Evolutionary conservation across 2,888 invertebrate species (phyloP), one percentile per base, ranked within the genome.

Genomic region (Dichetophora obliterata): DNA sequence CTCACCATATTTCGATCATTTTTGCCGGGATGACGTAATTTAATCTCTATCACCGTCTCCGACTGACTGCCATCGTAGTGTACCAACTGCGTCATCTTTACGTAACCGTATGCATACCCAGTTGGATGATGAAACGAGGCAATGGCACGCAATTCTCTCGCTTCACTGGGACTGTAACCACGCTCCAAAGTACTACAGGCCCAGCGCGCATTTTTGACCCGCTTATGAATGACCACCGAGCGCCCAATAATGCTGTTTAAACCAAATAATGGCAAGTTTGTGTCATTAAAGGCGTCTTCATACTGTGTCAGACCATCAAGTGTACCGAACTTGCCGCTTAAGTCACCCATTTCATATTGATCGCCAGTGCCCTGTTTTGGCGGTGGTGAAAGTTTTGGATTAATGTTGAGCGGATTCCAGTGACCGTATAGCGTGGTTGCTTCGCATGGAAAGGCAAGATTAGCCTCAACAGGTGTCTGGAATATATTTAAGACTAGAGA

Each of bases 91-190:
- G 94, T 94, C 94, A 98, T 93, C 88, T 95, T 92, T 73, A 98
- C 91, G 86, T 95, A 96, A 4, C 98, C 98, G 88, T 92, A 93
- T 0, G 96, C 95, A 88, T 93, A 95, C 0, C 97, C 88, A 0
- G 96, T 96, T 6, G 89, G 89, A 91, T 97, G 95, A 90, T 97
- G 96, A 89, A 98, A 98, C 0, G 96, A 96, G 1, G 96, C 97
- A 78, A 96, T 95, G 3, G 93, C 97, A 76, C 95, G 91, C 66
- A 96, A 90, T 90, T 97, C 96, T 50, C 95, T 91, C 0, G 96
- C 96, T 86, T 97, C 96, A 0, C 94, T 93, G 0, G 96, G 95
- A 78, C 96, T 94, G 89, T 96, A 96, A 1, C 96, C 96, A 82
- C 96, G 92, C 88, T 95, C 95, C 54, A 97, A 91, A 0, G 94